Percentiles rank a stretch among this genome's conserved stretches.
These are phyloP conservation scores for Nebria salina DNA, from an alignment of 2,888 invertebrate genomes.

Conservation along the genomic window DNA sequence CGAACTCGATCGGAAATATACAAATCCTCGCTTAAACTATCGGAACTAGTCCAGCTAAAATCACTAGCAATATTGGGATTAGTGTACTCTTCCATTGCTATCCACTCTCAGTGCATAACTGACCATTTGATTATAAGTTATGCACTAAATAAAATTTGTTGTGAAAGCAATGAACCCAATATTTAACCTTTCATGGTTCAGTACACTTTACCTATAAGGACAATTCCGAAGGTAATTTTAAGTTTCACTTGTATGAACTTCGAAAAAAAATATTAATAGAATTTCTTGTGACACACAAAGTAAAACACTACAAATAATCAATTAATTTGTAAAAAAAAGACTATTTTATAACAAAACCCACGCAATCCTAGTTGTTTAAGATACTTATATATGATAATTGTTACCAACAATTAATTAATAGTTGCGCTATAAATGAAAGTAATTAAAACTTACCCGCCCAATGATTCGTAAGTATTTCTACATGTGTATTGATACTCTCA, in stretches of 20 bases:
- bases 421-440: constrained; percentile 6
- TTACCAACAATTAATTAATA: constrained; percentile 11
- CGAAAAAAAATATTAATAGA: constrained; percentile 31
- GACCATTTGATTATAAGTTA: constrained; percentile 40
- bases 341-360: neutral
- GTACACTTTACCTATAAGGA: constrained; percentile 41
- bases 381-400: constrained; percentile 11
- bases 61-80: constrained; percentile 25
- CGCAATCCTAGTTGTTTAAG: constrained; percentile 2
- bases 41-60: constrained; percentile 36
- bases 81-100: constrained; percentile 34
- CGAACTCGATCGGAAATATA: constrained; percentile 41
- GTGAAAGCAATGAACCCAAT: constrained; percentile 47
- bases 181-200: constrained; percentile 45
- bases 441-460: constrained; percentile 22
- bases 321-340: constrained; percentile 31
- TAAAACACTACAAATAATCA: constrained; percentile 35
- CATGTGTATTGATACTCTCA: neutral
- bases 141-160: constrained; percentile 46
- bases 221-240: constrained; percentile 40
- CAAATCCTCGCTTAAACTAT: constrained; percentile 35
- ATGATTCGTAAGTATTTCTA: neutral
- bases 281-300: constrained; percentile 34
- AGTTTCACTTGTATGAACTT: constrained; percentile 41
- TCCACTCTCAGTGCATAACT: constrained; percentile 39